Percentiles rank a stretch among this genome's conserved stretches.
Conservation (phyloP, 2,113 vertebrate genomes). For the Fregata magnificens region DNA sequence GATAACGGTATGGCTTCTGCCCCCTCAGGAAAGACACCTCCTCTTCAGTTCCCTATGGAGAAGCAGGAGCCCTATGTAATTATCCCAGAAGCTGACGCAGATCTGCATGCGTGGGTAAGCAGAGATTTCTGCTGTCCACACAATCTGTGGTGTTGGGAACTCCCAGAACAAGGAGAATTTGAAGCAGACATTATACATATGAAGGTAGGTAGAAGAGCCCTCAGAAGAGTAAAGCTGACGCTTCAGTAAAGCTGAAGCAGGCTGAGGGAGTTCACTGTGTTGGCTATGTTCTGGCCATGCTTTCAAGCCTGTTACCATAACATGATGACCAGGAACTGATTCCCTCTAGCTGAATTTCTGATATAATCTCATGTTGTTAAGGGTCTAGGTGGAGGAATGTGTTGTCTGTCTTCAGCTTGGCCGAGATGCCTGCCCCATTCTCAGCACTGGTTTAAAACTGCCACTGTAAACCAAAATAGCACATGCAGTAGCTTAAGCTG, state of each 20-base stretch:
- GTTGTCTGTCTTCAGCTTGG: neutral
- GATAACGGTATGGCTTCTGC: neutral
- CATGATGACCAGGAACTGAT: neutral
- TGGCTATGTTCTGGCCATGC: neutral
- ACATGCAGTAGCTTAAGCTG: neutral
- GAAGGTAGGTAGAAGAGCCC: neutral
- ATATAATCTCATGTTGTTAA: neutral
- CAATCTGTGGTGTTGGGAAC: neutral
- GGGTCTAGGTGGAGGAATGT: neutral
- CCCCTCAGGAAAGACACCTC: conserved; percentile 43
- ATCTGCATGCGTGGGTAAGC: neutral
- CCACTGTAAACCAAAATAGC: neutral
- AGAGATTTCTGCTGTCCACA: conserved; percentile 31
- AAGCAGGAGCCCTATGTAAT: conserved; percentile 5
- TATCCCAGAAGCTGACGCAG: conserved; percentile 25
- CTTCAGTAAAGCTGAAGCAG: too few relatives aligned
- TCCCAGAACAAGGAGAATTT: neutral
- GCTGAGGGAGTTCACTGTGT: neutral
- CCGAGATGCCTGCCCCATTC: neutral
- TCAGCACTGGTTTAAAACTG: neutral
- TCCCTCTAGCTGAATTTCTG: neutral
- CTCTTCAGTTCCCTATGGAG: conserved; percentile 14
- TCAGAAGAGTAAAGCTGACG: neutral
- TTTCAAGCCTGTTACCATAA: neutral
- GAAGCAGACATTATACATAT: neutral